Base-by-base conservation (phyloP, 2,888 invertebrate genomes). In the Anodontia alba region DNA sequence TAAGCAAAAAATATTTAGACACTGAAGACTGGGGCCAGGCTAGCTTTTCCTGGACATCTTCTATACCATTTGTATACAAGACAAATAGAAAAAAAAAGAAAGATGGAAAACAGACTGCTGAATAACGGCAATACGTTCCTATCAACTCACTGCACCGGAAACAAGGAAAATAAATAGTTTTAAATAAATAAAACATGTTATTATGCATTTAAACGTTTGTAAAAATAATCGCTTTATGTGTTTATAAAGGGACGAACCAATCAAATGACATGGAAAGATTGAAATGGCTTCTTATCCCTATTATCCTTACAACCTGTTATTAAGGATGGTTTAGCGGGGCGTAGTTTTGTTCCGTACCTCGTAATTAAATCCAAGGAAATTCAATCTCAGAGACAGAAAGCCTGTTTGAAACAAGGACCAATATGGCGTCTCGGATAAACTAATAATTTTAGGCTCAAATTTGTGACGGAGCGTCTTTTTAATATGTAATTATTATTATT, bases 401-500 rank as follows among this genome's bases (percentile, higher is more conserved):
- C 26, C 54, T 26, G 54, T 26, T 54, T 26, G 12, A 54, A 54
- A 54, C 54, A 54, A 54, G 54, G 54, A n/a, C 2, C 54, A 54
- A 54, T 54, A 54, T 54, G 54, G 54, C n/a, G 54, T 54, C 54
- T 54, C 2, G 23, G 1, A n/a, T 8, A 54, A 23, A 26, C 54
- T 26, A 54, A 26, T 26, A 23, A 54, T 54, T 54, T 54, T 54
- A 12, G 17, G 8, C 26, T 54, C 54, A 26, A 54, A 54, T 54
- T n/a, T 20, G 54, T 26, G 26, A 26, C 26, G 7, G 3, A 54
- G 49, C 23, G 5, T 20, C 54, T 3, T 26, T 1, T 54, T 12
- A 54, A 26, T 54, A 54, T 54, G 26, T 54, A 54, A 54, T 54
- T 54, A 54, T 54, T 54, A 54, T 54, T 26, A 54, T 54, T 54